A percentile compares a stretch with the other conserved stretches of the same genome.
Evolutionary conservation across 2,888 invertebrate genomes (phyloP).

Genomic region (Lepidocyrtoides sp.): DNA sequence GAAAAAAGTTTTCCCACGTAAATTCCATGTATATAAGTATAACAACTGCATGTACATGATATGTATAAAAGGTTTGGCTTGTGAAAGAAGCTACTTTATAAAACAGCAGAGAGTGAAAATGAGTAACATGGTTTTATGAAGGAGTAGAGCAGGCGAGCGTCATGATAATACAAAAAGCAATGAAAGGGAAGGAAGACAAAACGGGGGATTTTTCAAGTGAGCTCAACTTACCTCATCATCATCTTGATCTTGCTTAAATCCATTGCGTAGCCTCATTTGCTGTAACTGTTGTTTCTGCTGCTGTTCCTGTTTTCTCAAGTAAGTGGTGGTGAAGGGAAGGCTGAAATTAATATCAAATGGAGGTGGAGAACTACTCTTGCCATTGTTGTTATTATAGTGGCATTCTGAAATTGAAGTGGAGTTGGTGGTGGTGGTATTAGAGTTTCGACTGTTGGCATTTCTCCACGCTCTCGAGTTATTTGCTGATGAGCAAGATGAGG

Average conservation of each 20-base stretch:
- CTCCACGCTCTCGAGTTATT: conserved; percentile 58
- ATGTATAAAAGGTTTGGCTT: too few species aligned
- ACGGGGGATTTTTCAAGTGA: conserved; percentile 72
- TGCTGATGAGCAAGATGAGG: conserved; percentile 55
- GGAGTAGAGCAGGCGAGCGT: neutral
- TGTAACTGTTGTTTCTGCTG: conserved; percentile 73
- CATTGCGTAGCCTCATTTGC: conserved; percentile 78
- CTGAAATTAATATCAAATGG: conserved; percentile 92
- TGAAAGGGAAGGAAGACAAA: conserved; percentile 69
- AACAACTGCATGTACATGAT: neutral
- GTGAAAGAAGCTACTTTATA: neutral
- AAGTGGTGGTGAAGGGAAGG: conserved; percentile 96
- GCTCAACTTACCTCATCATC: conserved; percentile 83
- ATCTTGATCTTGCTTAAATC: conserved; percentile 80
- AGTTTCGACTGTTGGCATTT: conserved; percentile 50
- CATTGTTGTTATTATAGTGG: conserved; percentile 65
- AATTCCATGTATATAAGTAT: neutral
- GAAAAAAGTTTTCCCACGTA: neutral
- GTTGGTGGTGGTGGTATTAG: conserved; percentile 1
- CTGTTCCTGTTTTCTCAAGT: conserved; percentile 90
- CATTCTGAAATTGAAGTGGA: conserved; percentile 69
- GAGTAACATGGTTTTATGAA: neutral
- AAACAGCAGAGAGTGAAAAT: conserved; percentile 30
- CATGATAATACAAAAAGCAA: neutral
- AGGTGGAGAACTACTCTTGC: conserved; percentile 39